Conservation (phyloP, 2,113 vertebrate genomes). For the Peucedramus taeniatus region DNA sequence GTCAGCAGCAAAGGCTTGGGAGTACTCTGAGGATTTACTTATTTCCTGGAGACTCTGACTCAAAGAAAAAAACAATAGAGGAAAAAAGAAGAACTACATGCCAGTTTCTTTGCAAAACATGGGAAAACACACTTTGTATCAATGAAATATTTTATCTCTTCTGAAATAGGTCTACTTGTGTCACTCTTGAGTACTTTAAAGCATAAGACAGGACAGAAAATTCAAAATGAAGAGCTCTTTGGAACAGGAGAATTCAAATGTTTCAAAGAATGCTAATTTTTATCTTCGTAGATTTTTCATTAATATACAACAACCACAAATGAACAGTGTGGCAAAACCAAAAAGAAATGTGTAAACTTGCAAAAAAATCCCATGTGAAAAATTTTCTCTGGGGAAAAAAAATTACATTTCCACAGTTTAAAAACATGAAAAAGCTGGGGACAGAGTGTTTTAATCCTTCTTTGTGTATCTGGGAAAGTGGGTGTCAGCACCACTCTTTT, state of each 20-base stretch:
- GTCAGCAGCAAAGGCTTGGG: not conserved
- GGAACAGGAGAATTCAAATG: not conserved
- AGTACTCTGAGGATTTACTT: not conserved
- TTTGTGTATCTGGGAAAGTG: not conserved
- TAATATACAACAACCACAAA: not conserved
- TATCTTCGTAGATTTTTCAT: not conserved
- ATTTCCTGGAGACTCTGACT: slow-evolving; percentile 19
- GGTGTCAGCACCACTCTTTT: not conserved
- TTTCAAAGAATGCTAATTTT: slow-evolving; percentile 6
- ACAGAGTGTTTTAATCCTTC: not conserved
- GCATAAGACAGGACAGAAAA: not conserved
- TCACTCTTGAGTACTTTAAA: slow-evolving; percentile 13
- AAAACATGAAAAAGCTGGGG: not conserved
- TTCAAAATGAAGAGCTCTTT: not conserved
- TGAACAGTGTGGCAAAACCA: not conserved
- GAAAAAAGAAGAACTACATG: not conserved
- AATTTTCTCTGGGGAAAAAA: not conserved
- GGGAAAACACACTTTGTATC: not conserved
- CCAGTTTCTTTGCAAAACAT: not conserved
- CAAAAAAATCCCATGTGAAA: slow-evolving; percentile 1
- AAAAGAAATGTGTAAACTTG: slow-evolving; percentile 18
- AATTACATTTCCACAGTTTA: not conserved
- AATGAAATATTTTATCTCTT: not conserved
- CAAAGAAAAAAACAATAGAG: not conserved
- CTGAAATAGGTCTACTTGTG: not conserved